Percentiles rank a stretch among this genome's conserved stretches.
Evolutionary conservation across 2,113 vertebrate genomes (phyloP).

Genomic region (Apus apus): DNA sequence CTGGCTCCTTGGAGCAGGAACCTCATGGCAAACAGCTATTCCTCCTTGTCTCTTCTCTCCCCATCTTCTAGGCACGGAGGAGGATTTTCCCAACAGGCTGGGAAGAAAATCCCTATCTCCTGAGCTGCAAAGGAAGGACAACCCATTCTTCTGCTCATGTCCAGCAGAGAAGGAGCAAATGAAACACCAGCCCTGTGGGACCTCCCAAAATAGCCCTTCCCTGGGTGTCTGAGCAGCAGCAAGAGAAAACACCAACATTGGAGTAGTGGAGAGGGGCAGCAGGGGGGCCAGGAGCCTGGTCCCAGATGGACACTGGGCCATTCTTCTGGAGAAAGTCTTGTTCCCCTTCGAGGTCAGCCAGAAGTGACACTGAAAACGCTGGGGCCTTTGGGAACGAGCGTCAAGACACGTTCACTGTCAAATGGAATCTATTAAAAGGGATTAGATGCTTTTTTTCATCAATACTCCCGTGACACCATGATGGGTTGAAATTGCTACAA

Average conservation of each 20-base stretch:
- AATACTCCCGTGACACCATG: slow-evolving; percentile 65
- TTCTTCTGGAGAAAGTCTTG: slow-evolving; percentile 49
- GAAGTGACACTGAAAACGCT: slow-evolving; percentile 17
- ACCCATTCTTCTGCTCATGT: not conserved
- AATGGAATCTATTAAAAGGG: slow-evolving; percentile 73
- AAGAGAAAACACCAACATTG: not conserved
- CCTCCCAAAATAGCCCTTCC: not conserved
- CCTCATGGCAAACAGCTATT: accelerated
- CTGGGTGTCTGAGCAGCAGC: not conserved
- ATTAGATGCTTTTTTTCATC: slow-evolving; percentile 68
- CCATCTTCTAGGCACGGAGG: not conserved
- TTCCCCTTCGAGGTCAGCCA: slow-evolving; percentile 41
- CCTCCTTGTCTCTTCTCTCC: not conserved
- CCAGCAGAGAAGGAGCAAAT: not conserved
- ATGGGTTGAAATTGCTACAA: slow-evolving; percentile 72
- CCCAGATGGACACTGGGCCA: slow-evolving; percentile 52
- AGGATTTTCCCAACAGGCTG: not conserved
- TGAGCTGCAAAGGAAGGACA: not conserved
- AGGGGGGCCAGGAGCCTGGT: not conserved
- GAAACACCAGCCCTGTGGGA: not conserved
- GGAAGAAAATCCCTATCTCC: not conserved
- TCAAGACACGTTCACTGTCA: slow-evolving; percentile 68
- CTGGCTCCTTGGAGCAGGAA: no score
- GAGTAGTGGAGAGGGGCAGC: not conserved
- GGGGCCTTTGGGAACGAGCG: slow-evolving; percentile 53